Evolutionary conservation across 2,113 vertebrate genomes (phyloP), one percentile per base, ranked within the genome.

Genomic region (Gopherus flavomarginatus): DNA sequence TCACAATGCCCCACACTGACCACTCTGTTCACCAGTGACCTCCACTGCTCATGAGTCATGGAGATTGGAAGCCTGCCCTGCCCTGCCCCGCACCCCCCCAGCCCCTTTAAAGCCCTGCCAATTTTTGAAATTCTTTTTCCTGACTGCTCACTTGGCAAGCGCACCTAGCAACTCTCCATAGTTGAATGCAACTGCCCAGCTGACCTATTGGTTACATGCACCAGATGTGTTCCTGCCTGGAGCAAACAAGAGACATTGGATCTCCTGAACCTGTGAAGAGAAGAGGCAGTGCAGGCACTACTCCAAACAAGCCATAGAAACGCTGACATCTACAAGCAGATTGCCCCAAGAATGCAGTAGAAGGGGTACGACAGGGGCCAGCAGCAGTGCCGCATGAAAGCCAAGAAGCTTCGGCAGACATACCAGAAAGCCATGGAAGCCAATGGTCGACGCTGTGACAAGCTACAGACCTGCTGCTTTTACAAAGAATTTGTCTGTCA

Each of bases 71-170:
- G 31, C 7, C 62, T 35, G 8, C 31, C 31, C 31, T 17, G 16
- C 1, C 31, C 42, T 4, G 42, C 42, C 42, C n/a, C n/a, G n/a
- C n/a, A n/a, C n/a, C n/a, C 31, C 14, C 14, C 13, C 13, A 2
- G 13, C 13, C 14, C 29, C 29, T 35, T 16, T 65, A 35, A 65
- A 65, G 62, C 62, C 14, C 59, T 65, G 31, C 6, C 6, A 65
- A 65, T n/a, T 17, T 35, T 65, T 65, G 59, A 31, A 65, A 65
- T 65, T 35, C 8, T 4, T n/a, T 65, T 62, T 35, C 31, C 31
- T 35, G 62, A 35, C n/a, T 65, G 31, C 31, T 16, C 3, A 35
- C 31, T n/a, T 65, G 31, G 31, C 31, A 65, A 65, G 16, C 31
- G 19, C 31, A 65, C 26, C 56, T 57, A 57, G 8, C 16, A 35